Evolutionary conservation across 2,888 invertebrate genomes (phyloP).

Genomic region (Calephelis perditalis): DNA sequence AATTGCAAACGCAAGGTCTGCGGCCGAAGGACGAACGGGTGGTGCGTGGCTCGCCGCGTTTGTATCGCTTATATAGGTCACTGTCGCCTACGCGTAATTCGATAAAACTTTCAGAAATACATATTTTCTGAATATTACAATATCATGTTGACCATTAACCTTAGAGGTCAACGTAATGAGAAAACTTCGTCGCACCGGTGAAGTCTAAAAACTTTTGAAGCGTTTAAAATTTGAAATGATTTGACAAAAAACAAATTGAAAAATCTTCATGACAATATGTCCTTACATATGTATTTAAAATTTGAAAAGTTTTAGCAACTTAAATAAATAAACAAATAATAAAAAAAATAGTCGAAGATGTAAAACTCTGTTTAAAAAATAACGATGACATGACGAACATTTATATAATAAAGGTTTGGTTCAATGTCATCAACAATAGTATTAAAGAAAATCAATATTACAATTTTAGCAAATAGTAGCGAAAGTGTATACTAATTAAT

Average conservation of each 20-base stretch:
- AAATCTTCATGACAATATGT: too few species aligned
- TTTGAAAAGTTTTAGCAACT: too few species aligned
- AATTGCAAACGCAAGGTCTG: slow-evolving; percentile 39
- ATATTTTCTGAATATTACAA: slow-evolving; percentile 33
- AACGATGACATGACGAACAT: slow-evolving; percentile 2
- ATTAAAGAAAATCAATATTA: slow-evolving; percentile 13
- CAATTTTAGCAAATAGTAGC: slow-evolving; percentile 33
- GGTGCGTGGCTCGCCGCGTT: slow-evolving; percentile 55
- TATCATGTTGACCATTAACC: slow-evolving; percentile 2
- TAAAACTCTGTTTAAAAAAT: slow-evolving; percentile 3
- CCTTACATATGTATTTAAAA: too few species aligned
- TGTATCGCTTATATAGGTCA: slow-evolving; percentile 64
- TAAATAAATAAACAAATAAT: too few species aligned
- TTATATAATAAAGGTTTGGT: not conserved
- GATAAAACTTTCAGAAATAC: slow-evolving; percentile 58
- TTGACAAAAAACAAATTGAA: too few species aligned
- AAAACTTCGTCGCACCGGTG: not conserved
- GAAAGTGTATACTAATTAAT: slow-evolving; percentile 68
- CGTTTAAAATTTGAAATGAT: not conserved
- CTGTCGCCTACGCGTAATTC: slow-evolving; percentile 70
- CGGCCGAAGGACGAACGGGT: slow-evolving; percentile 49
- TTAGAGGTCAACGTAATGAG: not conserved
- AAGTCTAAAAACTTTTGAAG: not conserved
- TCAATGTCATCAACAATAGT: not conserved
- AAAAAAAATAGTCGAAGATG: too few species aligned